Evolutionary conservation across 2,113 vertebrate species (phyloP).

Genomic region (Columba livia): DNA sequence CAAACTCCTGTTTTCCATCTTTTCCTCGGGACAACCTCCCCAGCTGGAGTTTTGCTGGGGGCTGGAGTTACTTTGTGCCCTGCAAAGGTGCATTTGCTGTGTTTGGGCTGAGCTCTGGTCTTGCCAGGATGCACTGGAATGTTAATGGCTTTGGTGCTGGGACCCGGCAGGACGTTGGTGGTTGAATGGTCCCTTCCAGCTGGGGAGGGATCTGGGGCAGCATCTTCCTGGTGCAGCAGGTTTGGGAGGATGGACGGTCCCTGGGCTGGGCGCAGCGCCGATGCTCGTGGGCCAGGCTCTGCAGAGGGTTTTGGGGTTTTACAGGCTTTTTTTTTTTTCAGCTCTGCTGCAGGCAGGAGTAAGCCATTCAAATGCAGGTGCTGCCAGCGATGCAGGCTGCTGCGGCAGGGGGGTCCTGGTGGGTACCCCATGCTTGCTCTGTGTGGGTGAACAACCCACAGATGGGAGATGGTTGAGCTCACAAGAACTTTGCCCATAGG

Average conservation of each 20-base stretch:
- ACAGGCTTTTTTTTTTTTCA: neutral
- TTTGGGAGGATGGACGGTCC: neutral
- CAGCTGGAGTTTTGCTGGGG: neutral
- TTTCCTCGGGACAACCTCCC: accelerated
- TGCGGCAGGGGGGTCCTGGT: neutral
- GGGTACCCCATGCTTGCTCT: neutral
- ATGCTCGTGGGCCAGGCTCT: neutral
- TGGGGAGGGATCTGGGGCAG: neutral
- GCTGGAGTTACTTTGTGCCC: neutral
- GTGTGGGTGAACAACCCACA: neutral
- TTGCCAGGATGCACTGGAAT: neutral
- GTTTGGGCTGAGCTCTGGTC: neutral
- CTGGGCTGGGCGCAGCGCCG: neutral
- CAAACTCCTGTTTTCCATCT: accelerated
- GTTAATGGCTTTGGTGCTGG: neutral
- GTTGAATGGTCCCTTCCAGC: neutral
- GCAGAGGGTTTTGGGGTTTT: neutral
- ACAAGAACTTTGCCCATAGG: neutral
- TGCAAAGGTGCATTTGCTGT: neutral
- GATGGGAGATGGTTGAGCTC: neutral
- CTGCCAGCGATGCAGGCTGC: neutral
- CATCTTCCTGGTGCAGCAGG: neutral
- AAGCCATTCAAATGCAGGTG: neutral
- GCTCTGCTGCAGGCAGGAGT: neutral
- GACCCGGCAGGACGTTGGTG: accelerated